Evolutionary conservation across 2,113 vertebrate species (phyloP).

Genomic region (Choloepus hoffmanni): DNA sequence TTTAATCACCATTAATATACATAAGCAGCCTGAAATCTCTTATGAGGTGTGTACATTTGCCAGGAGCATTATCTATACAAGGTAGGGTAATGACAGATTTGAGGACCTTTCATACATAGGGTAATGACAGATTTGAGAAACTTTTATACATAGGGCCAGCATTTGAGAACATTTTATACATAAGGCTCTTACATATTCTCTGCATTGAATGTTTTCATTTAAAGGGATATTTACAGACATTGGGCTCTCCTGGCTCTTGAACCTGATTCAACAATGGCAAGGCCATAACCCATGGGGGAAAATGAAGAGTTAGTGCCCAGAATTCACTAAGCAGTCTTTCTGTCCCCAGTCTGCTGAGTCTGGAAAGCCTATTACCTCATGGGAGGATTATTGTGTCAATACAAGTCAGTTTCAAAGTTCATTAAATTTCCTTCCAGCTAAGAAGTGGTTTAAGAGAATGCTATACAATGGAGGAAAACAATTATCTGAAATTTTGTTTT

Average conservation of each 20-base stretch:
- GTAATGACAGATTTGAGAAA: neutral
- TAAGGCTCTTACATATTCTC: neutral
- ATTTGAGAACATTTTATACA: too few relatives aligned
- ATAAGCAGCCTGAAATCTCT: neutral
- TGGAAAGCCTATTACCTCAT: neutral
- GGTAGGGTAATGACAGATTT: neutral
- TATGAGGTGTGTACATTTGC: neutral
- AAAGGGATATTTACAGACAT: neutral
- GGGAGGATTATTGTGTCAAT: neutral
- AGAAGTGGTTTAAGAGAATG: neutral
- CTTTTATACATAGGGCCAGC: neutral
- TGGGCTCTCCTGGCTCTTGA: neutral
- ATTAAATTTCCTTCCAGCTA: neutral
- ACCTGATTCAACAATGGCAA: neutral
- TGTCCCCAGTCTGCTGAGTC: neutral
- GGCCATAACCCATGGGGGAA: neutral
- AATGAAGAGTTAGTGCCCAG: neutral
- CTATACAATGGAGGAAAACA: neutral
- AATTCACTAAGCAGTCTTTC: neutral
- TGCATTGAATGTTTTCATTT: neutral
- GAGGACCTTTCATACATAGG: too few relatives aligned
- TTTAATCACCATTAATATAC: neutral
- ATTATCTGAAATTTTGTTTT: neutral
- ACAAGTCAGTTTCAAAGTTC: constrained; percentile 21
- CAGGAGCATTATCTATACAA: neutral